Evolutionary conservation across 1,140 invertebrate genomes (phyloP).

Genomic region (Caenorhabditis inopinata): DNA sequence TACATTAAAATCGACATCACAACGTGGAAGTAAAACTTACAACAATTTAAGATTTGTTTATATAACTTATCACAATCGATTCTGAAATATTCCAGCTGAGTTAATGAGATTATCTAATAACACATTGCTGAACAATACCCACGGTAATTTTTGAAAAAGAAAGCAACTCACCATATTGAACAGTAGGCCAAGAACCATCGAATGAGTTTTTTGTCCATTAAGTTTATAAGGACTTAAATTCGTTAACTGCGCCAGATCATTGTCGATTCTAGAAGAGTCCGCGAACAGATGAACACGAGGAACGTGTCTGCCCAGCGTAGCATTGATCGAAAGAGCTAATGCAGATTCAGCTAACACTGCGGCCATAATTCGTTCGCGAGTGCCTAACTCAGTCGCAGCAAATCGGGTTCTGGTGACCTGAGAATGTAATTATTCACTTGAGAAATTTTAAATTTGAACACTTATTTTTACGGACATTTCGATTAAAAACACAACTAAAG

Average conservation of each 20-base stretch:
- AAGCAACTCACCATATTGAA: conserved; percentile 52
- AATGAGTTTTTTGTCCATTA: conserved; percentile 58
- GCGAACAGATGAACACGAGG: conserved; percentile 56
- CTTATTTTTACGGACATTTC: no score
- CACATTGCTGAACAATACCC: background rate
- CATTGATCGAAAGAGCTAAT: conserved; percentile 54
- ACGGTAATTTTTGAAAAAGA: background rate
- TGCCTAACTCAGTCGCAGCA: conserved; percentile 65
- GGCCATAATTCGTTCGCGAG: conserved; percentile 60
- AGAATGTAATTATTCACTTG: no score
- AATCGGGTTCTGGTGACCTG: conserved; percentile 56
- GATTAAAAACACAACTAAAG: no score
- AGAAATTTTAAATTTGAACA: no score
- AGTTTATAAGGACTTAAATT: conserved; percentile 53
- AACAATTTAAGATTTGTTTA: background rate
- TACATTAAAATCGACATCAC: background rate
- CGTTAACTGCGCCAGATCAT: conserved; percentile 46
- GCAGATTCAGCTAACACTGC: conserved; percentile 59
- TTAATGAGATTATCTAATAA: no score
- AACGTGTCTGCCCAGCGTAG: conserved; percentile 56
- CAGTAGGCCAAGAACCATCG: conserved; percentile 60
- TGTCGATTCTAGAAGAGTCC: conserved; percentile 57
- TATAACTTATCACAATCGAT: background rate
- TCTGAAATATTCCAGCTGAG: background rate
- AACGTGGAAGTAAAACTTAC: background rate